Base-by-base conservation (phyloP, 2,888 invertebrate species). In the Drosophila colorata region DNA sequence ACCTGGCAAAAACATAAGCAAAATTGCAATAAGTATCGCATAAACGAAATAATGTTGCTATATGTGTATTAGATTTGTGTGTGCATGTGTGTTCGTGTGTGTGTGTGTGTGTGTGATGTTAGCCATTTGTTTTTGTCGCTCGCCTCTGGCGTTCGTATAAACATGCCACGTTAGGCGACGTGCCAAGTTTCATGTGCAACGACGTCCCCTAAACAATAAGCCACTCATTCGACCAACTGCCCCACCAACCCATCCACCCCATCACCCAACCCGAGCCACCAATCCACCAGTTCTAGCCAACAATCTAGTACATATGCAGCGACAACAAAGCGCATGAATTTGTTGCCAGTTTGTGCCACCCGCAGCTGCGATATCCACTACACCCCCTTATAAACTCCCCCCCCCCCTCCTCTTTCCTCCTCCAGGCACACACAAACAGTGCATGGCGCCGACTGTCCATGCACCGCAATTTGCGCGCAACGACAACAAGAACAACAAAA, bases 151-250 rank as follows among this genome's bases (percentile, higher is more conserved):
- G 63, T 46, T 66, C 85, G 67, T 68, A 82, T 81, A 79, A 83
- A 85, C 82, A 83, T 72, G 86, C 79, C 85, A 83, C 87, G 85
- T 87, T 82, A 84, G 79, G 79, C 78, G 75, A 86, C 84, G 87
- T 86, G 88, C 83, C 83, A 82, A 88, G 79, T 84, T 87, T 64
- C 85, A 84, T 80, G 75, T 82, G 69, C 72, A 75, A 75, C 75
- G 77, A 73, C 35, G 63, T 64, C 23, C 56, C 64, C 78, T 68
- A 73, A 77, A 72, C 78, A 75, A 77, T 46, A n/a, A 58, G 49
- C 31, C 58, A 56, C 58, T 18, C 43, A 51, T 7, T 11, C 16
- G 16, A 38, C 16, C 38, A 8, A 16, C 9, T 4, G 31, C 33
- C 33, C 31, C 31, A 9, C 33, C 43, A 20, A 14, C n/a, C 43